Evolutionary conservation across 2,888 invertebrate genomes (phyloP).

Genomic region (Panzeria rudis): DNA sequence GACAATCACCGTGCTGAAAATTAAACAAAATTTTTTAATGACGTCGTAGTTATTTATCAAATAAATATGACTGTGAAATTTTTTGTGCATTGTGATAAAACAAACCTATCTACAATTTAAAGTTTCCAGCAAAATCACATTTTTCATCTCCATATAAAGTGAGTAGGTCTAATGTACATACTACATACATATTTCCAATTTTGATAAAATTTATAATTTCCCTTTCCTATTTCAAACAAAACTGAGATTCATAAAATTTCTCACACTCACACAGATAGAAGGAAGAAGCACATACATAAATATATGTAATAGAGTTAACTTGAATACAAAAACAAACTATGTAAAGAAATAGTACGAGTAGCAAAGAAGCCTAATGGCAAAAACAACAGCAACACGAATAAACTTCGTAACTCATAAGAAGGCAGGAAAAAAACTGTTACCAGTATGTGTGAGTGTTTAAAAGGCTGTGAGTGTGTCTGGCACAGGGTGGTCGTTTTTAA

Average conservation of each 20-base stretch:
- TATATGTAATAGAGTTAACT: neutral
- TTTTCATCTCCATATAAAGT: too few species aligned
- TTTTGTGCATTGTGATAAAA: too few species aligned
- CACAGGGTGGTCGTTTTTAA: too few species aligned
- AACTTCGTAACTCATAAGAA: constrained; percentile 38
- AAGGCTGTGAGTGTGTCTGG: constrained; percentile 11
- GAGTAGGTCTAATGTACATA: neutral
- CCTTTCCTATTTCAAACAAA: neutral
- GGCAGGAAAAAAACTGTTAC: neutral
- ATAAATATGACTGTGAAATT: too few species aligned
- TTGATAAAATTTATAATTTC: neutral
- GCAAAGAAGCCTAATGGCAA: constrained; percentile 7
- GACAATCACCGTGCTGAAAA: too few species aligned
- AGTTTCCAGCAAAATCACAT: too few species aligned
- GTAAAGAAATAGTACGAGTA: neutral
- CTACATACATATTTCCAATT: neutral
- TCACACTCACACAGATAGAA: neutral
- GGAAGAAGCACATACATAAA: neutral
- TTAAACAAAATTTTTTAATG: too few species aligned
- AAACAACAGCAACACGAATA: constrained; percentile 17
- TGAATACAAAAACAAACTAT: constrained; percentile 5
- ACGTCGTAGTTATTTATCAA: too few species aligned
- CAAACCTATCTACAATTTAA: too few species aligned
- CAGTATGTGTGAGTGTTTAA: neutral
- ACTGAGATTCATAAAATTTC: neutral